Conservation (phyloP, 2,797 vertebrate genomes). For the Hephaestus fuliginosus region DNA sequence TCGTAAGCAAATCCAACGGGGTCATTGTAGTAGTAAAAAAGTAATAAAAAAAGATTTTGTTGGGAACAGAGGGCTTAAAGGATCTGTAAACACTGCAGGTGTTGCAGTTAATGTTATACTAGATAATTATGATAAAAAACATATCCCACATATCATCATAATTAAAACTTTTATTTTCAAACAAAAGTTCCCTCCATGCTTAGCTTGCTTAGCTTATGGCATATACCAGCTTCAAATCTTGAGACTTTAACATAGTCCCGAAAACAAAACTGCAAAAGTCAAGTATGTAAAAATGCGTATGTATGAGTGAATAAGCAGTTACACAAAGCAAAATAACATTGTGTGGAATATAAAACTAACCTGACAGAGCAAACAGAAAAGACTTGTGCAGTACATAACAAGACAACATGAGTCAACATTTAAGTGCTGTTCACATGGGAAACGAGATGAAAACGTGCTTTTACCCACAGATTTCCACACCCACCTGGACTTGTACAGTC, state of each 20-base stretch:
- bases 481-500: conserved; percentile 90
- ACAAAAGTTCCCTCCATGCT: background rate
- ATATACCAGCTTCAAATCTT: conserved; percentile 1
- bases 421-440: background rate
- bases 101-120: background rate
- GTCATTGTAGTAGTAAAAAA: background rate
- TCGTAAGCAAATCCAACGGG: background rate
- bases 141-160: background rate
- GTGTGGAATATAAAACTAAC: background rate
- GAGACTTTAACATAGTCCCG: background rate
- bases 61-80: background rate
- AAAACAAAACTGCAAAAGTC: background rate
- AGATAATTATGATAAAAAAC: background rate
- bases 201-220: background rate
- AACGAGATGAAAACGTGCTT: background rate
- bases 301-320: background rate
- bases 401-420: background rate
- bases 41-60: no score
- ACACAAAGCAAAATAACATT: background rate
- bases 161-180: background rate
- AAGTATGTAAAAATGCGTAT: background rate
- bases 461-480: conserved; percentile 22
- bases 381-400: background rate
- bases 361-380: conserved; percentile 1
- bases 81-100: background rate